Evolutionary conservation across 2,888 invertebrate genomes (phyloP).

Genomic region (Andrena trimmerana): DNA sequence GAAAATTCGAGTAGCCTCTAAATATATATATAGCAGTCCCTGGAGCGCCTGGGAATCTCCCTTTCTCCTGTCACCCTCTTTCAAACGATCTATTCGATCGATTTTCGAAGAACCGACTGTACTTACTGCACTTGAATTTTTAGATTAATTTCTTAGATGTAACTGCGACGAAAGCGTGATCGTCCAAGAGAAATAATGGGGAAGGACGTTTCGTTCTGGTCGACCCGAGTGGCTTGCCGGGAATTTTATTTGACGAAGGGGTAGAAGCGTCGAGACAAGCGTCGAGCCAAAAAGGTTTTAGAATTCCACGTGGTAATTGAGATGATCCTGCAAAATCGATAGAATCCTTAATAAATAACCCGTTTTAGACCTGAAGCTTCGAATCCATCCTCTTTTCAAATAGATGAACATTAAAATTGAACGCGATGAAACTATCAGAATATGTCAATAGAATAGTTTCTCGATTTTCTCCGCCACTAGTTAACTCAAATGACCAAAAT

Average conservation of each 20-base stretch:
- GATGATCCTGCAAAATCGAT: too few relatives aligned
- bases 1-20: not conserved
- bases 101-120: constrained; percentile 52
- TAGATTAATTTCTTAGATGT: constrained; percentile 47
- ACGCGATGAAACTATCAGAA: too few relatives aligned
- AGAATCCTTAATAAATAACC: too few relatives aligned
- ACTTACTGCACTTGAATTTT: constrained; percentile 48
- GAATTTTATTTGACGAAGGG: not conserved
- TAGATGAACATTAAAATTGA: too few relatives aligned
- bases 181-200: constrained; percentile 22
- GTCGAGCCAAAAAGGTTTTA: constrained; percentile 2
- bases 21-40: not conserved
- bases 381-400: too few relatives aligned
- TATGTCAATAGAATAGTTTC: too few relatives aligned
- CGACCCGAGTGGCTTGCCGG: not conserved
- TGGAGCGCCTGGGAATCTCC: not conserved
- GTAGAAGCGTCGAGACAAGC: not conserved
- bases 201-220: constrained; percentile 55
- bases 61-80: not conserved
- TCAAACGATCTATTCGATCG: too few relatives aligned
- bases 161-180: constrained; percentile 31
- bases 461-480: too few relatives aligned
- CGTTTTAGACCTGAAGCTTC: too few relatives aligned
- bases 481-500: not conserved
- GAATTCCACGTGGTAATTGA: too few relatives aligned